phyloP scores from a whole-genome alignment of 2,888 invertebrate genomes.

The Ormyrus labotus region DNA sequence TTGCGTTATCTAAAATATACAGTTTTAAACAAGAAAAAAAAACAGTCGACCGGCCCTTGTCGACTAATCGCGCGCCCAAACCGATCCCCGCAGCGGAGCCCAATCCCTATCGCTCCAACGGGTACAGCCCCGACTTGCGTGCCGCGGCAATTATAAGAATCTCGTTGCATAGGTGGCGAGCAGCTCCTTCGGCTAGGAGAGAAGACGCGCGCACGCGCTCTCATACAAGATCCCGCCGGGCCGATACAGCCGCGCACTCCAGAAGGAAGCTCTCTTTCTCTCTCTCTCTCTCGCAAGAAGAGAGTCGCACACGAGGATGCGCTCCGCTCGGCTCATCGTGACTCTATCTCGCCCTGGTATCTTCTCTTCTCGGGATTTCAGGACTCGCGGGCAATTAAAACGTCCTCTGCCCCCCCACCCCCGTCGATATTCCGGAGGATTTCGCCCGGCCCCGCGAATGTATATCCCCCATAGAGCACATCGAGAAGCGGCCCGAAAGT shows the following conservation, averaged over 20 bases:
- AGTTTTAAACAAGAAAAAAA: too few species aligned
- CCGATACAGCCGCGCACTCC: neutral
- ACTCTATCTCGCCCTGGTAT: constrained; percentile 43
- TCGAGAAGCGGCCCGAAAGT: constrained; percentile 7
- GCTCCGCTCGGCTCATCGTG: neutral
- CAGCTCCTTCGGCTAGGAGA: neutral
- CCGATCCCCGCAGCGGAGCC: too few species aligned
- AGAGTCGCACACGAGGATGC: too few species aligned
- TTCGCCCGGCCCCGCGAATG: constrained; percentile 1
- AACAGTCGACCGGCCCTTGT: too few species aligned
- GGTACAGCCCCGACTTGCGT: constrained; percentile 23
- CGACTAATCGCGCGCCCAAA: too few species aligned
- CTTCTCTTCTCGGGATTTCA: constrained; percentile 55
- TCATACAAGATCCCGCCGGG: too few species aligned
- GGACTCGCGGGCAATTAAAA: constrained; percentile 69
- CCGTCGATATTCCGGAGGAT: constrained; percentile 48
- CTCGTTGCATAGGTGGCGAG: neutral
- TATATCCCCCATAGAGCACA: neutral
- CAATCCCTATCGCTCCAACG: too few species aligned
- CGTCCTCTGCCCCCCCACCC: constrained; percentile 61
- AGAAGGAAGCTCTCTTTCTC: too few species aligned
- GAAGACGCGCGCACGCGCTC: neutral
- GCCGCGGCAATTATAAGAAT: constrained; percentile 52
- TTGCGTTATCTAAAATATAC: too few species aligned
- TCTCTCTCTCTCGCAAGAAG: too few species aligned